Evolutionary conservation across 2,113 vertebrate species (phyloP), one percentile per base, ranked within the genome.

Genomic region (Promerops cafer): DNA sequence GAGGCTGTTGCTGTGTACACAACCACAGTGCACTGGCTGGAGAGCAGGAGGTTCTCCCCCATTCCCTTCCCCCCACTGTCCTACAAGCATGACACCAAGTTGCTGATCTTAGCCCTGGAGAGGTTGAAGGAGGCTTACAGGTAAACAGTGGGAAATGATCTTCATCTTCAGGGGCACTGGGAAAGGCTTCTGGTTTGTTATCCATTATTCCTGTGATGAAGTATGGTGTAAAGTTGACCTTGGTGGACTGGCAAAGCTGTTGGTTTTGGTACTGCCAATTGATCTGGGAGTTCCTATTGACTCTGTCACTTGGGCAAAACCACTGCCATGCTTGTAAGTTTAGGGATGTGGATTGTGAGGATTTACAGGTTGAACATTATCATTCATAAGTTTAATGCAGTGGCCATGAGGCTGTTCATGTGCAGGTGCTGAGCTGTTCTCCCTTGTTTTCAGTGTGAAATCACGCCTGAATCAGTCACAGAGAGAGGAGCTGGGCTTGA

Each of bases 1-100:
- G 99, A 99, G 96, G 99, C 99, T 0, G 99, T 99, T 44, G 99
- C 99, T n/a, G 99, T 99, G 93, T 99, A 99, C 95, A 99, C 99
- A 83, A 99, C 99, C 95, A 99, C 99, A 5, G 99, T 99, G 94
- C 99, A 99, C 94, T 99, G 99, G 99, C 96, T 99, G 97, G 99
- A 99, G 97, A 99, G 99, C 97, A 98, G 99, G 15, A 98, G 99
- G 7, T 99, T 99, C 97, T 99, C 99, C 0, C 99, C 99, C 31
- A 99, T 99, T 78, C 99, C 99, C 2, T 99, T 99, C 95, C 99
- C 99, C 2, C 99, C 99, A 0, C 97, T 98, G 37, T 99, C 99
- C 61, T 99, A 99, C 97, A 99, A 99, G 84, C 99, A 99, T 7
- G 99, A 99, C 96, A 99, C 99, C 97, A 99, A 99, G 76, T 97